These are phyloP conservation scores for Teleiodes luculella DNA, from an alignment of 2,888 invertebrate species.

Conservation along the genomic window DNA sequence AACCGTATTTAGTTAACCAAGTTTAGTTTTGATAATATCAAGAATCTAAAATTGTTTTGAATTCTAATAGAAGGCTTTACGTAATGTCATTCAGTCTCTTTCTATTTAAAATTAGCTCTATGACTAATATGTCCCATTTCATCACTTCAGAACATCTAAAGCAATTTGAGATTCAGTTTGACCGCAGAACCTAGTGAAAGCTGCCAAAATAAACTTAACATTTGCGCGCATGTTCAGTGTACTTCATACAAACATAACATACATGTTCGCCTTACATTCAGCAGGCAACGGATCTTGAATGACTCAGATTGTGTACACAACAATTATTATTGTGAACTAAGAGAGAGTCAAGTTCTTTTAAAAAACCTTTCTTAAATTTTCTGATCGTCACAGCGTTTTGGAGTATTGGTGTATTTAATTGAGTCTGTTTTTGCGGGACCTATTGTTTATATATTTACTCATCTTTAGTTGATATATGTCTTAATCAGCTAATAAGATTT, in stretches of 20 bases:
- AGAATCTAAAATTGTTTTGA: too few species aligned
- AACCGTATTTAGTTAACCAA: too few species aligned
- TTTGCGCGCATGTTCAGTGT: conserved; percentile 10
- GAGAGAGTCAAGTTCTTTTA: too few species aligned
- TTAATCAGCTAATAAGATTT: too few species aligned
- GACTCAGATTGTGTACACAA: conserved; percentile 43
- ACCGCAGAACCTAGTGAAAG: conserved; percentile 26
- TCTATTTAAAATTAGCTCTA: too few species aligned
- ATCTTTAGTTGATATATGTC: background rate
- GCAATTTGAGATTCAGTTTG: background rate
- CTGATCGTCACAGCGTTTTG: too few species aligned
- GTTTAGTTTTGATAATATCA: too few species aligned
- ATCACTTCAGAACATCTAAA: background rate
- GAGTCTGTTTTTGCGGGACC: too few species aligned
- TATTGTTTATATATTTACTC: background rate
- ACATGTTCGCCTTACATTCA: background rate
- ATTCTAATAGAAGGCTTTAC: too few species aligned
- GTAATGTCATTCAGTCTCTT: too few species aligned
- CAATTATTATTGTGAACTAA: conserved; percentile 25
- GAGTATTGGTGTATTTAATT: too few species aligned
- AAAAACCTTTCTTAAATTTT: too few species aligned
- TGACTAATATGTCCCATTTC: background rate
- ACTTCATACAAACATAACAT: background rate
- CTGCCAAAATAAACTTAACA: conserved; percentile 25
- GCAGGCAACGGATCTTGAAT: conserved; percentile 36